Conservation (phyloP, 2,113 vertebrate genomes). For the Sardina pilchardus region DNA sequence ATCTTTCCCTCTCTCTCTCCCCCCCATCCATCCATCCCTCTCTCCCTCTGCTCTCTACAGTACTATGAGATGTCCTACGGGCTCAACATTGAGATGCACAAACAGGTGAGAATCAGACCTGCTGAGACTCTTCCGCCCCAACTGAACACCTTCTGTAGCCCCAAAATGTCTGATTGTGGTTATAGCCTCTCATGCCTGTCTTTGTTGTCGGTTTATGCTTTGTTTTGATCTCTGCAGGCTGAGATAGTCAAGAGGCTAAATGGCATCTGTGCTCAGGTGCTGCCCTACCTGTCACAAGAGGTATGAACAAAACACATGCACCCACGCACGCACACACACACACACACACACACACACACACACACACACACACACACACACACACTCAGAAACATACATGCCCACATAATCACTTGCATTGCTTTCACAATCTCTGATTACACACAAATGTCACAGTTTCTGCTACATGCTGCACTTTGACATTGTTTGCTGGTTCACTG, state of each 20-base stretch:
- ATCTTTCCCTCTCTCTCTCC: neutral
- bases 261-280: constrained; percentile 94
- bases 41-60: constrained; percentile 54
- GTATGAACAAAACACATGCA: constrained; percentile 60
- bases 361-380: neutral
- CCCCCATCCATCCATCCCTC: neutral
- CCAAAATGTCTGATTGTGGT: neutral
- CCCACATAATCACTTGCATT: too few species aligned
- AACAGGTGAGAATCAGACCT: constrained; percentile 79
- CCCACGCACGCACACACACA: too few species aligned
- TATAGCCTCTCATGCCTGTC: neutral
- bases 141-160: neutral
- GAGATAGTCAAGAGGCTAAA: constrained; percentile 98
- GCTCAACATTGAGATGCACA: constrained; percentile 98
- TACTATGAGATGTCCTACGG: constrained; percentile 99
- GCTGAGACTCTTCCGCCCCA: neutral
- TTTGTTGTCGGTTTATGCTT: constrained; percentile 9
- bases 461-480: neutral
- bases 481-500: neutral
- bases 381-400: neutral
- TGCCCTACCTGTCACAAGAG: constrained; percentile 98
- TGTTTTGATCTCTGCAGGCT: constrained; percentile 71
- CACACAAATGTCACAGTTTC: neutral
- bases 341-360: neutral
- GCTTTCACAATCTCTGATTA: too few species aligned